Conservation (phyloP, 2,888 invertebrate genomes). For the Leucania comma region DNA sequence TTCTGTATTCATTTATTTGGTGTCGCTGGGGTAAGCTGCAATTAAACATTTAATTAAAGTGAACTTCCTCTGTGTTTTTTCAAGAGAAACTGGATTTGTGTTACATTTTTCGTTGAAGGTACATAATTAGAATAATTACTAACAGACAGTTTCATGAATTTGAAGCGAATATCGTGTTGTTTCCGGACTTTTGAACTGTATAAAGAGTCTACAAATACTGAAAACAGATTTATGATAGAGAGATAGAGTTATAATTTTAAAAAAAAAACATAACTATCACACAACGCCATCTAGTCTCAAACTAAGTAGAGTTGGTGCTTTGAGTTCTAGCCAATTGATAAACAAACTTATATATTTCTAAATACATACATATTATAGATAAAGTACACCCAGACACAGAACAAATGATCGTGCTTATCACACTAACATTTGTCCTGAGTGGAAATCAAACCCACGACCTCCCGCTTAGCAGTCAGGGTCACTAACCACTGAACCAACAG, state of each 20-base stretch:
- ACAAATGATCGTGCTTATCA: too few relatives aligned
- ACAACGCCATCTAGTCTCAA: too few relatives aligned
- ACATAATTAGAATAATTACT: conserved; percentile 16
- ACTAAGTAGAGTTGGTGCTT: too few relatives aligned
- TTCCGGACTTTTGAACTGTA: background rate
- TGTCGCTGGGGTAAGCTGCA: conserved; percentile 26
- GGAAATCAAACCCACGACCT: too few relatives aligned
- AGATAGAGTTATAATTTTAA: background rate
- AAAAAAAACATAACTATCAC: too few relatives aligned
- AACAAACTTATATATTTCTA: too few relatives aligned
- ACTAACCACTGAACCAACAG: too few relatives aligned
- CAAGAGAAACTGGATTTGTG: conserved; percentile 13
- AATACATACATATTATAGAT: too few relatives aligned
- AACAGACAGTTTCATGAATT: conserved; percentile 7
- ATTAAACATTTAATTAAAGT: conserved; percentile 56
- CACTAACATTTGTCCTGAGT: too few relatives aligned
- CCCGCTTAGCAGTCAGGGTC: too few relatives aligned
- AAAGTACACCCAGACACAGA: too few relatives aligned
- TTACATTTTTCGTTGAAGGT: conserved; percentile 7
- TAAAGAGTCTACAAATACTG: background rate
- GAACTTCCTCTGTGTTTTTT: conserved; percentile 33
- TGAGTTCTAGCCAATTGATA: too few relatives aligned
- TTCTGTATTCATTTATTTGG: conserved; percentile 10
- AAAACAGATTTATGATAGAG: background rate
- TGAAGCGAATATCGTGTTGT: background rate